phyloP scores from a whole-genome alignment of 2,797 vertebrate genomes.

The Tapera naevia region DNA sequence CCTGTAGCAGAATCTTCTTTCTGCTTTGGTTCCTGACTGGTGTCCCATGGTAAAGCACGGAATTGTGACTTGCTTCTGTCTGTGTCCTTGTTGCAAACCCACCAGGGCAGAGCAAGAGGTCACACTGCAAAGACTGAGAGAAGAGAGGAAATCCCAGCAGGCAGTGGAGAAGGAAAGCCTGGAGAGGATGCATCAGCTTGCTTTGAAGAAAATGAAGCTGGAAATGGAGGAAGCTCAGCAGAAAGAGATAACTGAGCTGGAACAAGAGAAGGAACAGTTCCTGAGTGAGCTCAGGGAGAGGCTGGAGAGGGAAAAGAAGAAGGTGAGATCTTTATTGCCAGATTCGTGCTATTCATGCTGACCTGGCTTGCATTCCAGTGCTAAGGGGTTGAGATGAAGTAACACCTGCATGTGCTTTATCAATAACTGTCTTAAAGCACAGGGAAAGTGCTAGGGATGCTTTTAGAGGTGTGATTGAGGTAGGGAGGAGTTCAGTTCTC shows the following conservation, averaged over 20 bases:
- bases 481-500: neutral
- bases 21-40: neutral
- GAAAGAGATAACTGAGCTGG: slow-evolving; percentile 75
- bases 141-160: slow-evolving; percentile 73
- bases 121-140: slow-evolving; percentile 66
- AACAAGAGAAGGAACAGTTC: slow-evolving; percentile 71
- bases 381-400: accelerated
- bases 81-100: neutral
- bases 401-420: neutral
- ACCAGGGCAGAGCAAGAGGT: slow-evolving; percentile 81
- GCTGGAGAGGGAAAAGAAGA: slow-evolving; percentile 51
- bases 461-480: neutral
- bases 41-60: too few species aligned
- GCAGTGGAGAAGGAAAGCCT: slow-evolving; percentile 59
- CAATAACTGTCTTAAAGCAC: accelerated
- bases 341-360: neutral
- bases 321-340: slow-evolving; percentile 49
- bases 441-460: neutral
- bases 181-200: slow-evolving; percentile 68
- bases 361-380: neutral
- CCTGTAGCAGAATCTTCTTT: accelerated
- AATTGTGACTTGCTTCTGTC: neutral
- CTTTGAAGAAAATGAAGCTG: slow-evolving; percentile 71
- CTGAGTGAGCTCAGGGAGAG: slow-evolving; percentile 73
- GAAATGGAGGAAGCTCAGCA: slow-evolving; percentile 76